phyloP scores from a whole-genome alignment of 1,140 invertebrate species.

The Tribolium madens region DNA sequence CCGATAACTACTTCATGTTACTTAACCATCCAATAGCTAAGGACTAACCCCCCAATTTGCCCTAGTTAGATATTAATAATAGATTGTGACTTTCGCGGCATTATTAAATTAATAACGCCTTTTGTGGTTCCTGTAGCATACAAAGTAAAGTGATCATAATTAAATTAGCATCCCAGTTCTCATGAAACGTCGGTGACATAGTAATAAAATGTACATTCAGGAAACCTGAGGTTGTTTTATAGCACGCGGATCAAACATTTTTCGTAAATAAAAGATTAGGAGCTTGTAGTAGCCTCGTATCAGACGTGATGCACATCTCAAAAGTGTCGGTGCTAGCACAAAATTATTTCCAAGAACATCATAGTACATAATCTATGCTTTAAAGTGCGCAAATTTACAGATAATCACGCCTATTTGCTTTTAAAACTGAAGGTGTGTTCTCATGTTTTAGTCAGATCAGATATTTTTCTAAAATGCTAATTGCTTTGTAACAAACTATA shows the following conservation, averaged over 20 bases:
- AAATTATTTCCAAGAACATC: constrained; percentile 12
- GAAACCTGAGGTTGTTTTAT: constrained; percentile 42
- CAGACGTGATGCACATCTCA: constrained; percentile 23
- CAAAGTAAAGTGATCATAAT: constrained; percentile 32
- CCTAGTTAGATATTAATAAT: constrained; percentile 25
- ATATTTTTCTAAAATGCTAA: too few species aligned
- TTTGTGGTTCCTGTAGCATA: constrained; percentile 13
- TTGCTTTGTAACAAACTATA: neutral
- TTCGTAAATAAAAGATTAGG: constrained; percentile 42
- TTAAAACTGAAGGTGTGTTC: neutral
- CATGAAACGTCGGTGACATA: constrained; percentile 20
- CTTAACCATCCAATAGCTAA: constrained; percentile 9
- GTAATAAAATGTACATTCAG: constrained; percentile 24
- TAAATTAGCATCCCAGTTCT: constrained; percentile 20
- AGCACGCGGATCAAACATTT: constrained; percentile 30
- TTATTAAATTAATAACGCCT: constrained; percentile 26
- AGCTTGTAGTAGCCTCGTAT: constrained; percentile 29
- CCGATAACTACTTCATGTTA: constrained; percentile 3
- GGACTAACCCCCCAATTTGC: constrained; percentile 2
- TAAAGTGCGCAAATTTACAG: neutral
- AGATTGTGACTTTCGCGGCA: constrained; percentile 14
- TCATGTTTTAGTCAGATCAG: too few species aligned
- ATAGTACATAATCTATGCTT: constrained; percentile 4
- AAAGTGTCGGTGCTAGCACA: neutral
- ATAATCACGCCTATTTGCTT: neutral